Evolutionary conservation across 2,888 invertebrate species (phyloP).

Genomic region (Apamea anceps): DNA sequence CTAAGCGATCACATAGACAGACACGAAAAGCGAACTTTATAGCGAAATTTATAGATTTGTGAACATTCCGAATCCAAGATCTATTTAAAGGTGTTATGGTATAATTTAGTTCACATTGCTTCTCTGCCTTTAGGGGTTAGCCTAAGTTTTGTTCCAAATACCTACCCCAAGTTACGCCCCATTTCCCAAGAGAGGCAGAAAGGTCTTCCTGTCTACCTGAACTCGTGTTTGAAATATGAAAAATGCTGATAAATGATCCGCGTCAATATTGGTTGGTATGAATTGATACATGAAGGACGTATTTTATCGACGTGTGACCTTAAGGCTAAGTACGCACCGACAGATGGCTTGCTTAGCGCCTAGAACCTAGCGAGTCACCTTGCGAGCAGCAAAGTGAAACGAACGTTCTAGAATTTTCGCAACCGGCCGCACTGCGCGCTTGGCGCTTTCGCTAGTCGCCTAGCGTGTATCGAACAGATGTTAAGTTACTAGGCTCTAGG

Average conservation of each 20-base stretch:
- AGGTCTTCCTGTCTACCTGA: slow-evolving; percentile 49
- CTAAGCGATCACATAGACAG: neutral
- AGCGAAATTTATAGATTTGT: neutral
- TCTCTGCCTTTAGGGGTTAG: neutral
- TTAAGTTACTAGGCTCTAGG: neutral
- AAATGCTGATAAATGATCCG: slow-evolving; percentile 43
- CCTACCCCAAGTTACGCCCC: slow-evolving; percentile 34
- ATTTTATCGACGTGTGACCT: neutral
- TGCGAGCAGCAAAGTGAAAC: neutral
- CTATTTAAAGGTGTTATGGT: neutral
- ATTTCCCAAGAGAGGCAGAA: slow-evolving; percentile 36
- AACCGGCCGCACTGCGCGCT: neutral
- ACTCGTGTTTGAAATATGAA: slow-evolving; percentile 49
- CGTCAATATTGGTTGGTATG: slow-evolving; percentile 37
- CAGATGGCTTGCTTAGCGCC: neutral
- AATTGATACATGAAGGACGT: slow-evolving; percentile 11
- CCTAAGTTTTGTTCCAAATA: slow-evolving; percentile 37
- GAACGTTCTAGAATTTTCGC: neutral
- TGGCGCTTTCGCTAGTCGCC: too few relatives aligned
- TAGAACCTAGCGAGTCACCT: neutral
- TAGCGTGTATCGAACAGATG: too few relatives aligned
- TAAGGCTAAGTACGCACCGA: neutral
- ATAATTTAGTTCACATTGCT: slow-evolving; percentile 16
- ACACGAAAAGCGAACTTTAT: neutral
- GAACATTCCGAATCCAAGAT: neutral